Evolutionary conservation across 2,888 invertebrate species (phyloP).

Genomic region (Norana najaformis): DNA sequence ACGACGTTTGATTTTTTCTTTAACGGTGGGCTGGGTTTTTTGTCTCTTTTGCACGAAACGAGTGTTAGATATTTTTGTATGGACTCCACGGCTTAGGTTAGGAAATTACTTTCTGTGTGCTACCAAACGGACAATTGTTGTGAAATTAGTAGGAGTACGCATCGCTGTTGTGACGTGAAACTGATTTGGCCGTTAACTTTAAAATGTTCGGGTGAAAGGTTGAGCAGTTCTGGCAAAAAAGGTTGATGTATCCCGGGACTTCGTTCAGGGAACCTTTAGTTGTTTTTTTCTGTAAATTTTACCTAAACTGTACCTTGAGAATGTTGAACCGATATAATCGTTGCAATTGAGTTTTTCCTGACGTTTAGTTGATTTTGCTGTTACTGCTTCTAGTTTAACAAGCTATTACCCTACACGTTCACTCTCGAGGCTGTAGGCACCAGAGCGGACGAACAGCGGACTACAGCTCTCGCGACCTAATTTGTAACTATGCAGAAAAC

Average conservation of each 20-base stretch:
- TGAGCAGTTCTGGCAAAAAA: not conserved
- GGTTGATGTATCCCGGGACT: not conserved
- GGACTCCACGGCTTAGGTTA: not conserved
- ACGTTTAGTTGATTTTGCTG: not conserved
- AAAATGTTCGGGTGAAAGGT: not conserved
- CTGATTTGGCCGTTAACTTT: not conserved
- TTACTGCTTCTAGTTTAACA: not conserved
- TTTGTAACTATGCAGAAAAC: not conserved
- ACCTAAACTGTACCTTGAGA: not conserved
- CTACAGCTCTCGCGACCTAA: not conserved
- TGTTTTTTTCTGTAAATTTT: not conserved
- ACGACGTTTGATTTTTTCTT: not conserved
- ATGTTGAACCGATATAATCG: not conserved
- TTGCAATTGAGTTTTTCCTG: not conserved
- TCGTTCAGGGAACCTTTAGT: not conserved
- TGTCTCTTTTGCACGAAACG: not conserved
- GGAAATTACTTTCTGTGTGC: not conserved
- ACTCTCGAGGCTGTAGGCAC: not conserved
- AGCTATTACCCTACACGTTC: not conserved
- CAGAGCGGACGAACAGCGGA: no score
- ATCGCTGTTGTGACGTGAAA: not conserved
- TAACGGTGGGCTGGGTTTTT: not conserved
- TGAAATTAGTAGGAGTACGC: not conserved
- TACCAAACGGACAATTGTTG: not conserved
- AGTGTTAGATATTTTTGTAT: slow-evolving; percentile 7